Conservation (phyloP, 2,113 vertebrate genomes). For the Brienomyrus longianalis region DNA sequence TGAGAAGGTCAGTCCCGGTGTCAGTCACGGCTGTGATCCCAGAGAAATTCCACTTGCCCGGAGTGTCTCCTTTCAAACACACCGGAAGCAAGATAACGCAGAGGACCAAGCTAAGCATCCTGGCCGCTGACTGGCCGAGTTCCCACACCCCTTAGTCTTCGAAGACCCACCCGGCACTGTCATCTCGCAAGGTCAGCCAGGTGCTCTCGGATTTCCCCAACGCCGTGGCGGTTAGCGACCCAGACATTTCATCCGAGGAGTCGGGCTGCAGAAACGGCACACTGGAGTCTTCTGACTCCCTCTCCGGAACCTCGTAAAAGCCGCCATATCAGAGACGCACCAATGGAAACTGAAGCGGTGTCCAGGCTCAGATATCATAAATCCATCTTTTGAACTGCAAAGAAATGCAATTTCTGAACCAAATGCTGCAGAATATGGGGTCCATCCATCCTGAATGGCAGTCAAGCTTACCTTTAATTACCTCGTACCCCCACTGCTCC, state of each 20-base stretch:
- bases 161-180: background rate
- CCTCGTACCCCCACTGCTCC: background rate
- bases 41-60: background rate
- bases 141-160: background rate
- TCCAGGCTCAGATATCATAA: background rate
- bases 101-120: background rate
- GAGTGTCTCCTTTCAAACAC: background rate
- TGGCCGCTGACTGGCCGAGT: background rate
- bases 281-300: background rate
- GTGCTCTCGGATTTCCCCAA: background rate
- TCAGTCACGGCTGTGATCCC: background rate
- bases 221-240: background rate
- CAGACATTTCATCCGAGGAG: background rate
- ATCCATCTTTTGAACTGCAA: background rate
- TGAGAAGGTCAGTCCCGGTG: background rate
- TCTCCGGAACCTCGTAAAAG: background rate
- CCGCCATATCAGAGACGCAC: background rate
- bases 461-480: background rate
- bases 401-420: background rate
- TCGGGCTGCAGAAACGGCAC: background rate
- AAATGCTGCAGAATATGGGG: background rate
- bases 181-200: background rate
- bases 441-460: background rate
- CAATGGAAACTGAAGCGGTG: background rate
- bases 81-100: background rate